A percentile compares a stretch with the other conserved stretches of the same genome.
Conservation (phyloP, 1,140 invertebrate genomes). For the Campoletis sonorensis region DNA sequence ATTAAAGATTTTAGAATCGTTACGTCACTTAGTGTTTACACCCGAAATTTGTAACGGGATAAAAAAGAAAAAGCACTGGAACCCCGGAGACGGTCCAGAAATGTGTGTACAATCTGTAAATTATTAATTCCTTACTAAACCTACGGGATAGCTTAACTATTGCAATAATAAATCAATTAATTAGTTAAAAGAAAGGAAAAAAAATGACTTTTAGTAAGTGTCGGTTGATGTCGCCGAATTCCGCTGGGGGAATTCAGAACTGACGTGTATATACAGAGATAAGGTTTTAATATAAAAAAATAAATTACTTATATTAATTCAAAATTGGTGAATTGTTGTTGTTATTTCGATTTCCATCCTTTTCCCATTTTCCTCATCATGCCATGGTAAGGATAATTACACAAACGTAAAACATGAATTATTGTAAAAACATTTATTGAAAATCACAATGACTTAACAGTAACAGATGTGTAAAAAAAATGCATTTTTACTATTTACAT, state of each 20-base stretch:
- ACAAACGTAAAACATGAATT: not conserved
- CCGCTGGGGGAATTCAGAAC: constrained; percentile 59
- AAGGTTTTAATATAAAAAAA: constrained; percentile 69
- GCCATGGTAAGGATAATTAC: not conserved
- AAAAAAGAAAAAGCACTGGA: constrained; percentile 1
- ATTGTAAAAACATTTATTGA: constrained; percentile 67
- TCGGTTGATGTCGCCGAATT: constrained; percentile 23
- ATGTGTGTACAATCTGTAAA: constrained; percentile 73
- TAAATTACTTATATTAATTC: constrained; percentile 56
- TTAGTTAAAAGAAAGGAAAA: constrained; percentile 18
- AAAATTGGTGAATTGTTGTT: constrained; percentile 40
- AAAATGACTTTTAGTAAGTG: constrained; percentile 37
- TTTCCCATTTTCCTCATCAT: not conserved
- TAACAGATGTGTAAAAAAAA: constrained; percentile 59
- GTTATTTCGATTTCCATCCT: constrained; percentile 3
- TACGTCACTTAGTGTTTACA: constrained; percentile 26
- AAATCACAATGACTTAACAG: constrained; percentile 67
- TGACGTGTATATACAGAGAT: constrained; percentile 71
- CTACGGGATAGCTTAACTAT: constrained; percentile 60
- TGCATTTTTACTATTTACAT: constrained; percentile 56
- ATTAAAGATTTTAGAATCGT: constrained; percentile 23
- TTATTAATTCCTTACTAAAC: constrained; percentile 68
- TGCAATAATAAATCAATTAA: constrained; percentile 58
- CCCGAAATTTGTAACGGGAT: constrained; percentile 37
- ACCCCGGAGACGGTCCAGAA: constrained; percentile 44